phyloP scores from a whole-genome alignment of 2,113 vertebrate species.

The Epinephelus cyanopodus region DNA sequence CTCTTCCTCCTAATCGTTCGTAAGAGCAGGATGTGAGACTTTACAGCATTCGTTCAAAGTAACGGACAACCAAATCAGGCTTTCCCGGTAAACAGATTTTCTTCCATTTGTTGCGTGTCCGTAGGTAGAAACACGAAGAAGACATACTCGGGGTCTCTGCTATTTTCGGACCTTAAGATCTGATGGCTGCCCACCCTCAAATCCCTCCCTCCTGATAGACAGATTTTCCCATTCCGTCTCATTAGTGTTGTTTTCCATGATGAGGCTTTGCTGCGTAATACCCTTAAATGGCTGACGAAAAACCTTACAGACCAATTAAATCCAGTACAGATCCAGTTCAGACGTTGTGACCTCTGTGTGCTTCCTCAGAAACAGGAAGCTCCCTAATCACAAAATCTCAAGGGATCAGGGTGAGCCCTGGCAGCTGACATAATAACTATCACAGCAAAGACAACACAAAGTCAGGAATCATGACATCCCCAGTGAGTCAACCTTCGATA shows the following conservation, averaged over 20 bases:
- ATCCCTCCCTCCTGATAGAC: background rate
- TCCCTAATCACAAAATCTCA: constrained; percentile 25
- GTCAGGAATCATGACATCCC: background rate
- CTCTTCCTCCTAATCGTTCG: background rate
- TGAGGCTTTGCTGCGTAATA: constrained; percentile 15
- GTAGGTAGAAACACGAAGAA: background rate
- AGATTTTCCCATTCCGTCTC: constrained; percentile 2
- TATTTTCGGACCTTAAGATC: background rate
- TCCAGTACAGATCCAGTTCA: constrained; percentile 25
- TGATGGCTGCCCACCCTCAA: background rate
- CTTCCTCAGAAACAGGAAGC: background rate
- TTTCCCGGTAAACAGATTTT: background rate
- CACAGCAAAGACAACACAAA: background rate
- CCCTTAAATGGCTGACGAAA: background rate
- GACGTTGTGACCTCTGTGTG: background rate
- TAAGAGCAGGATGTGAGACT: background rate
- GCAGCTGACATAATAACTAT: background rate
- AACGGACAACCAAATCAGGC: background rate
- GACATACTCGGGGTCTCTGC: background rate
- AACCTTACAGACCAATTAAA: constrained; percentile 15
- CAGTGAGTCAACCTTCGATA: background rate
- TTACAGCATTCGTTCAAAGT: background rate
- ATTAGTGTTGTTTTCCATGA: background rate
- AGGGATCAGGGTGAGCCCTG: background rate
- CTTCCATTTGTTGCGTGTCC: background rate